Conservation (phyloP, 2,113 vertebrate genomes). For the Sphaerodactylus townsendi region DNA sequence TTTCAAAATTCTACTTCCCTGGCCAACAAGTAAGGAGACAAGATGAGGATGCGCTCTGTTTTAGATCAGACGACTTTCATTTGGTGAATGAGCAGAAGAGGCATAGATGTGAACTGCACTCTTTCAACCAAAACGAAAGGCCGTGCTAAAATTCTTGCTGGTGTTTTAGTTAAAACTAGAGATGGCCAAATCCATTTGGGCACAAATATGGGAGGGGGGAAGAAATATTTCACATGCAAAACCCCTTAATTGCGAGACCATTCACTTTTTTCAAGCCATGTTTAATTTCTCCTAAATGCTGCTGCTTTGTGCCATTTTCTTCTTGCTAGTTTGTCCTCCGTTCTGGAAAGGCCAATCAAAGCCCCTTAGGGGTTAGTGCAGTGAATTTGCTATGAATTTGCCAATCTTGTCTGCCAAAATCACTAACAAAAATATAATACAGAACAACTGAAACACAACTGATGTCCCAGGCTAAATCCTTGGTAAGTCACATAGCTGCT, state of each 20-base stretch:
- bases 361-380: not conserved
- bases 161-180: slow-evolving; percentile 23
- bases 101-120: slow-evolving; percentile 41
- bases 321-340: not conserved
- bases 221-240: not conserved
- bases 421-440: not conserved
- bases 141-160: slow-evolving; percentile 39
- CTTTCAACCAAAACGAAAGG: slow-evolving; percentile 63
- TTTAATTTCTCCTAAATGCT: not conserved
- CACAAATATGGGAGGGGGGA: not conserved
- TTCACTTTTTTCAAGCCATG: not conserved
- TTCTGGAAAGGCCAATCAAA: not conserved
- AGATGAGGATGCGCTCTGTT: slow-evolving; percentile 65
- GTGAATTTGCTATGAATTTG: not conserved
- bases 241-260: not conserved
- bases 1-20: slow-evolving; percentile 66
- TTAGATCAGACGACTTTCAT: slow-evolving; percentile 59
- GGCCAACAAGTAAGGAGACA: slow-evolving; percentile 63
- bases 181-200: not conserved
- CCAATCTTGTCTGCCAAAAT: not conserved
- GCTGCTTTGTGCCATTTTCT: not conserved
- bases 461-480: too few relatives aligned
- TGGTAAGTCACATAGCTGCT: not conserved
- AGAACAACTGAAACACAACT: not conserved
- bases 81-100: slow-evolving; percentile 45